Evolutionary conservation across 2,888 invertebrate species (phyloP), one percentile per base, ranked within the genome.

Genomic region (Sarcophaga variegata): DNA sequence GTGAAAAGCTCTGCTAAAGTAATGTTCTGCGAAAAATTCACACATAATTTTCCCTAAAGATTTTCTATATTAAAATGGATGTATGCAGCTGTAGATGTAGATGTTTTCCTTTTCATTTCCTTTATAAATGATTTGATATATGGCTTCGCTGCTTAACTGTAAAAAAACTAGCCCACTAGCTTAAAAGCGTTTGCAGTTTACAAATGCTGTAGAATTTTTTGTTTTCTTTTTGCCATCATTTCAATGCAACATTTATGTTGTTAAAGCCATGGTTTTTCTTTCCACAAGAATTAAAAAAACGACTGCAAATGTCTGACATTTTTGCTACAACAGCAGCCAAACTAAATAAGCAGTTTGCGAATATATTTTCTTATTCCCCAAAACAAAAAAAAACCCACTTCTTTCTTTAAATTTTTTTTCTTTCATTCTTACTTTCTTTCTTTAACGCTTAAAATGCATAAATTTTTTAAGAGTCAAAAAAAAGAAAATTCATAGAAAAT

Each of bases 81-180:
- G 49, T 37, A 37, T 37, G 37, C 3, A 27, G 4, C 4, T 27
- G 27, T 27, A 27, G 27, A 4, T 27, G 27, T 37, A 37, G 37
- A 37, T 37, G 37, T 49, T 49, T 49, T 14, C 49, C 14, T 86
- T 83, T 81, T 86, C 81, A 83, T 86, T 83, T 86, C 83, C 83
- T 81, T 83, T 83, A 60, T 83, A 83, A 83, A 77, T 77, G 63
- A 45, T 77, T 76, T 86, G 86, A 86, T 86, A 86, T 86, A 86
- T 83, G 86, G 80, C 80, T 74, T 59, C 76, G 82, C 67, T 70
- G 4, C 14, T 47, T 64, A 79, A 20, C 49, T 54, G 20, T 59
- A 37, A 62, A 11, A 70, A 22, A 2, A 12, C 60, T 25, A 63
- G 59, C 25, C 60, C 59, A 64, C 63, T 60, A 71, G 74, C 54